Percentiles rank a stretch among this genome's conserved stretches.
Evolutionary conservation across 2,888 invertebrate species (phyloP).

Genomic region (Aporophyla nigra): DNA sequence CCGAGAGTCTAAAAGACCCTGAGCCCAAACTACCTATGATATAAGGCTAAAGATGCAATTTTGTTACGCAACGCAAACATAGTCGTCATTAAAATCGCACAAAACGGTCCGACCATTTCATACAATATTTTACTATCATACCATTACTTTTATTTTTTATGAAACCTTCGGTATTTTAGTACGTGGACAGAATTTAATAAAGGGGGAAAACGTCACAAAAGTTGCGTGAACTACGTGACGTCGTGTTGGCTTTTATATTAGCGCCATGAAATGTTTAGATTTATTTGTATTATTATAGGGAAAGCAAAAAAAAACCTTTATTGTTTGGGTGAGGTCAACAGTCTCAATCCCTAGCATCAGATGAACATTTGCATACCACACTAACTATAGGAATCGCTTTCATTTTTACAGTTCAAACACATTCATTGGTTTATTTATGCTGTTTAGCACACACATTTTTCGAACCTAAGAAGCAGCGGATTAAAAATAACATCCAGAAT

Average conservation of each 20-base stretch:
- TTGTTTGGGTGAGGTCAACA: not conserved
- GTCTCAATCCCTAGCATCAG: no score
- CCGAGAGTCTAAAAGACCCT: not conserved
- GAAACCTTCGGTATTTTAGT: constrained; percentile 55
- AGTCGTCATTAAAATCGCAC: constrained; percentile 38
- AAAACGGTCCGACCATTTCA: constrained; percentile 45
- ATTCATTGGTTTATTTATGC: no score
- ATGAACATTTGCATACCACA: no score
- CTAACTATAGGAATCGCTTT: no score
- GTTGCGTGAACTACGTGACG: constrained; percentile 55
- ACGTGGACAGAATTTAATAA: constrained; percentile 62
- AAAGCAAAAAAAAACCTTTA: not conserved
- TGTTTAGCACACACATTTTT: no score
- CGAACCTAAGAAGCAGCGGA: no score
- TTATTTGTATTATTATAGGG: constrained; percentile 15
- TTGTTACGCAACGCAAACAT: constrained; percentile 25
- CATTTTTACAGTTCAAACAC: no score
- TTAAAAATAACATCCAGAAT: no score
- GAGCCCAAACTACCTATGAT: not conserved
- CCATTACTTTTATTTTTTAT: constrained; percentile 63
- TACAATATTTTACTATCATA: constrained; percentile 55
- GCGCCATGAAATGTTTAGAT: constrained; percentile 41
- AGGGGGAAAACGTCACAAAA: constrained; percentile 55
- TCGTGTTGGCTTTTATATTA: constrained; percentile 48
- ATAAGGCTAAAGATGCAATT: not conserved